Conservation (phyloP, 2,888 invertebrate genomes). For the Lochmaea crataegi region DNA sequence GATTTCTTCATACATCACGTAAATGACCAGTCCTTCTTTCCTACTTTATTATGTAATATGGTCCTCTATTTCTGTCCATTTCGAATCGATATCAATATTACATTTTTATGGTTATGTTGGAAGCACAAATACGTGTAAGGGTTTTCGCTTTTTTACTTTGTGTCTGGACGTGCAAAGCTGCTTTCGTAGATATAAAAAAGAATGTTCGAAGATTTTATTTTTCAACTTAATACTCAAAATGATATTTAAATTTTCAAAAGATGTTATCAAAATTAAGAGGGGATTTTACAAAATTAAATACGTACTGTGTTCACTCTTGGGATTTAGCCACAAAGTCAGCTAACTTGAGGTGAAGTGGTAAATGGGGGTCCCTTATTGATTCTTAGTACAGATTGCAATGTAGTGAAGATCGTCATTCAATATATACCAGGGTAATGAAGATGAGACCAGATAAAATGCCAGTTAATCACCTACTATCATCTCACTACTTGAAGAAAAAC, state of each 20-base stretch:
- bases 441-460: too few species aligned
- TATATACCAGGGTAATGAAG: too few species aligned
- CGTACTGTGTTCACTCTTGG: background rate
- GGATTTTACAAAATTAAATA: background rate
- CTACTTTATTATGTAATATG: slow-evolving; percentile 37
- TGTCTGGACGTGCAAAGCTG: slow-evolving; percentile 22
- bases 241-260: background rate
- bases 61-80: slow-evolving; percentile 31
- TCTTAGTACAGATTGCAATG: too few species aligned
- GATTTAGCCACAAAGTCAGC: background rate
- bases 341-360: too few species aligned
- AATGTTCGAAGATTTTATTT: background rate
- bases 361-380: too few species aligned
- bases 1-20: slow-evolving; percentile 35
- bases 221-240: too few species aligned
- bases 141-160: slow-evolving; percentile 30
- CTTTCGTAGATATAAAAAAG: background rate
- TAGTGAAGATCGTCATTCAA: too few species aligned
- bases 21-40: slow-evolving; percentile 31
- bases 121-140: slow-evolving; percentile 35
- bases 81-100: slow-evolving; percentile 36
- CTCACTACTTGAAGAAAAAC: too few species aligned
- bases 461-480: too few species aligned
- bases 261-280: background rate
- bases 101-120: slow-evolving; percentile 33